phyloP scores from a whole-genome alignment of 2,888 invertebrate species.

The Crossocerus cetratus region DNA sequence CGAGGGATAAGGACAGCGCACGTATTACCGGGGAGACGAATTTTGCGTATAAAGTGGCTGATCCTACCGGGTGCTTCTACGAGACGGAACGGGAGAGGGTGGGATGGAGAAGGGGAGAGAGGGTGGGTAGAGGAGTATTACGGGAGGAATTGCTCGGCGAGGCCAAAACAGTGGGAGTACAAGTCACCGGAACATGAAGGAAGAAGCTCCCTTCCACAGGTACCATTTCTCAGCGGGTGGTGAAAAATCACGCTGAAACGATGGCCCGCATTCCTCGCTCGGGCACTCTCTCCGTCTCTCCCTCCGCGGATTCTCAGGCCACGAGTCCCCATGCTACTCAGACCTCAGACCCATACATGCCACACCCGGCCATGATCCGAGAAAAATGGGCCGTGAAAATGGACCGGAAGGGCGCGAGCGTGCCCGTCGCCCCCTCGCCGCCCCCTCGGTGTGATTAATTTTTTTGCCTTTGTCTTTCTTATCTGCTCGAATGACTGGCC shows the following conservation, averaged over 20 bases:
- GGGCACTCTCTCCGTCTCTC: conserved; percentile 22
- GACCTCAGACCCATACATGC: conserved; percentile 7
- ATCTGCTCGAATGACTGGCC: conserved; percentile 34
- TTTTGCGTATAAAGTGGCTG: no score
- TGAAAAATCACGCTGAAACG: conserved; percentile 55
- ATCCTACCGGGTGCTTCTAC: no score
- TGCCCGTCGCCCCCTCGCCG: conserved; percentile 8
- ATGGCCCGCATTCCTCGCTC: conserved; percentile 52
- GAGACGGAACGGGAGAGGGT: no score
- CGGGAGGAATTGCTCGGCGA: conserved; percentile 28
- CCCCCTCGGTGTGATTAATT: conserved; percentile 46
- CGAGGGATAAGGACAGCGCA: no score
- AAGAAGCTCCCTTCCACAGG: conserved; percentile 16
- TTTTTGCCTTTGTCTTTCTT: conserved; percentile 42
- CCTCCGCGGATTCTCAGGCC: conserved; percentile 26
- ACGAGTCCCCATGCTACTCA: not conserved
- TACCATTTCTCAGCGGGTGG: conserved; percentile 46
- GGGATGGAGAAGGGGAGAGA: no score
- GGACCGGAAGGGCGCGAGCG: conserved; percentile 41
- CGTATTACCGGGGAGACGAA: no score
- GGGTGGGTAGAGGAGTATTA: no score
- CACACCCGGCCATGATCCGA: conserved; percentile 31
- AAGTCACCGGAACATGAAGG: conserved; percentile 22
- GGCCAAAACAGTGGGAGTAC: conserved; percentile 22
- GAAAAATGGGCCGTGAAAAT: conserved; percentile 58